Evolutionary conservation across 2,888 invertebrate genomes (phyloP), one percentile per base, ranked within the genome.

Genomic region (Diachrysia chrysitis): DNA sequence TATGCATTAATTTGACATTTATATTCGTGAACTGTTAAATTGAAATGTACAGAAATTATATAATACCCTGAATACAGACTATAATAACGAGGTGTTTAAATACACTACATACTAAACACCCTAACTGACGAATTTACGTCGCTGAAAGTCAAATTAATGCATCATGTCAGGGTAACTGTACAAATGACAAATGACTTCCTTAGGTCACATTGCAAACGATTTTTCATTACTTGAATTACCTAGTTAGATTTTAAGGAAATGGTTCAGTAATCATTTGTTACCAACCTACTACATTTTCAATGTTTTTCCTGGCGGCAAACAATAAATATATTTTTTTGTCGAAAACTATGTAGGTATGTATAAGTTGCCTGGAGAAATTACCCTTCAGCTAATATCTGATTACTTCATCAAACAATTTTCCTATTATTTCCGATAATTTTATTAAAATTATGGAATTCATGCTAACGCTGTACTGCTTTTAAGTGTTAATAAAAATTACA

Each of bases 101-200:
- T 37, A 5, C 14, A 14, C 37, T 7, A 25, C 25, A 37, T 42
- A 42, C n/a, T n/a, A 42, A 42, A 42, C n/a, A 42, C n/a, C 16
- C 37, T 14, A 14, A 37, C 32, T 37, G 12, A 1, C 42, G 42
- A 42, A 32, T 16, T n/a, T 42, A 42, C 0, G 37, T 42, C 7
- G 42, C n/a, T n/a, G 5, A n/a, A n/a, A n/a, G 42, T 42, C n/a
- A 42, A n/a, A 42, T 42, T 42, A 42, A 42, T 42, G 6, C 42
- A n/a, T 42, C 16, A n/a, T 16, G 16, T 42, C 16, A 6, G 42
- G n/a, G 16, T 42, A 6, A n/a, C 12, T 51, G 19, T 51, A 51
- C 59, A n/a, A n/a, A n/a, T n/a, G n/a, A 63, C 58, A 70, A 69
- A 76, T 66, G 58, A 66, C 53, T 66, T 56, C 46, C 37, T 46